Conservation (phyloP, 2,797 vertebrate species). For the Channallabes apus region DNA sequence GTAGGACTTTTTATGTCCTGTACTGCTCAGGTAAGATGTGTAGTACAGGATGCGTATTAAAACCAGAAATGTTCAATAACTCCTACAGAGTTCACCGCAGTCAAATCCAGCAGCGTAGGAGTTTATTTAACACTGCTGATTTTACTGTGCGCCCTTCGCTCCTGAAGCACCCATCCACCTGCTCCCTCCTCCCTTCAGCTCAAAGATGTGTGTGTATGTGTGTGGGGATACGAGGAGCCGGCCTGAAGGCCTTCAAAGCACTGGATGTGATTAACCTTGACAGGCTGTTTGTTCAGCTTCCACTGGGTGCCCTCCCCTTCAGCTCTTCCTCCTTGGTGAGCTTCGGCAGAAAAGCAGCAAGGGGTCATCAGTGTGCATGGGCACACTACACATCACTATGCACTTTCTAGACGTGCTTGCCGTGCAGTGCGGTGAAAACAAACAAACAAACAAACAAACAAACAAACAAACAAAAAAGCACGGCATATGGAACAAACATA, state of each 20-base stretch:
- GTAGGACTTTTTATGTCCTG: neutral
- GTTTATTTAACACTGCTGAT: constrained; percentile 21
- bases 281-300: constrained; percentile 79
- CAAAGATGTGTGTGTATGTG: constrained; percentile 1
- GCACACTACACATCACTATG: neutral
- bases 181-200: constrained; percentile 12
- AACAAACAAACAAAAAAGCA: constrained; percentile 4
- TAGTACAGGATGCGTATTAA: neutral
- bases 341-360: constrained; percentile 4
- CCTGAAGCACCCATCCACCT: constrained; percentile 23
- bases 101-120: constrained; percentile 20
- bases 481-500: constrained; percentile 5
- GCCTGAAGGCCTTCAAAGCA: constrained; percentile 68
- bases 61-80: constrained; percentile 6
- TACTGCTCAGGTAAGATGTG: no score
- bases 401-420: neutral
- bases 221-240: constrained; percentile 60
- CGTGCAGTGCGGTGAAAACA: neutral
- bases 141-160: constrained; percentile 20
- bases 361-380: constrained; percentile 14
- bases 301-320: constrained; percentile 68
- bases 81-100: neutral
- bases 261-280: constrained; percentile 73
- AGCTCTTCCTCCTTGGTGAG: constrained; percentile 52
- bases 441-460: no score